Conservation (phyloP, 2,113 vertebrate species). For the Myodes glareolus region DNA sequence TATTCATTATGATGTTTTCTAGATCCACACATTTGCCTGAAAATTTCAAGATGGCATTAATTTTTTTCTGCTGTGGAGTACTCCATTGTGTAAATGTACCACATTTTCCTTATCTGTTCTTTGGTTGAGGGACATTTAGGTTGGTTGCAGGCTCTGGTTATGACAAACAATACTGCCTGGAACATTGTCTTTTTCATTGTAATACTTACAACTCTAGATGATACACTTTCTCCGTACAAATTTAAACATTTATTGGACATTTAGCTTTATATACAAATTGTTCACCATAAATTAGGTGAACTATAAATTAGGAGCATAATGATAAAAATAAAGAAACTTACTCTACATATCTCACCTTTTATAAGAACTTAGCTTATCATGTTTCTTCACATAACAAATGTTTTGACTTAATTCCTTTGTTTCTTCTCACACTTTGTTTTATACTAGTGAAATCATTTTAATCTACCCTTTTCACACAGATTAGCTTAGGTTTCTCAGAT, state of each 20-base stretch:
- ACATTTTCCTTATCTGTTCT: too few relatives aligned
- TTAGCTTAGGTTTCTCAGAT: not conserved
- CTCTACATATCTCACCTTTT: not conserved
- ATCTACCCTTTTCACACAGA: not conserved
- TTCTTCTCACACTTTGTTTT: constrained; percentile 18
- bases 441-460: not conserved
- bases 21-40: too few relatives aligned
- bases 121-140: too few relatives aligned
- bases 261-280: not conserved
- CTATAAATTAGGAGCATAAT: not conserved
- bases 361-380: not conserved
- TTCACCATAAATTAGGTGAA: not conserved
- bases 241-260: not conserved
- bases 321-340: not conserved
- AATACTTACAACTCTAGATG: not conserved
- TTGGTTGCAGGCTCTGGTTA: too few relatives aligned
- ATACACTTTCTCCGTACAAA: not conserved
- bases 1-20: too few relatives aligned
- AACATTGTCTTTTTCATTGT: not conserved
- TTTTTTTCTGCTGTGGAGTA: too few relatives aligned
- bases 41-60: too few relatives aligned
- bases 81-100: too few relatives aligned
- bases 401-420: not conserved
- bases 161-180: too few relatives aligned
- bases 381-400: not conserved